Percentiles rank a stretch among this genome's conserved stretches.
Evolutionary conservation across 2,888 invertebrate genomes (phyloP).

Genomic region (Drosophila trichaetosa): DNA sequence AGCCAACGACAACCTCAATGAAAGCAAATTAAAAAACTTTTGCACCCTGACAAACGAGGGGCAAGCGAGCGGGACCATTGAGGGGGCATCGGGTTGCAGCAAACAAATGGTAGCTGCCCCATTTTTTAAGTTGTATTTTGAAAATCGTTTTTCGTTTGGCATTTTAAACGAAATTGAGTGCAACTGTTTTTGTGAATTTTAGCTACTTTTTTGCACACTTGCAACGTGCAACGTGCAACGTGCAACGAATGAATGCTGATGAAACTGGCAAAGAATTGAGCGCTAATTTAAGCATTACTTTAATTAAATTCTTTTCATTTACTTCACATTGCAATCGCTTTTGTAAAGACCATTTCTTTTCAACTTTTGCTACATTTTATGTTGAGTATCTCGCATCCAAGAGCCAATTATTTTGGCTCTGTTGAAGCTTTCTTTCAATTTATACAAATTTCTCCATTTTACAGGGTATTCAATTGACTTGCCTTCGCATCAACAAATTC

Average conservation of each 20-base stretch:
- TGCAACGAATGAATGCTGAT: constrained; percentile 3
- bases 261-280: background rate
- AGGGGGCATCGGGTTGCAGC: background rate
- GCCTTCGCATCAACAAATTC: background rate
- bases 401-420: background rate
- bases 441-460: no score
- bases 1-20: constrained; percentile 70
- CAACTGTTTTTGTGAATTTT: constrained; percentile 38
- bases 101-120: constrained; percentile 11
- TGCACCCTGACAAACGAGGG: constrained; percentile 39
- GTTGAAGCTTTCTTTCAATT: background rate
- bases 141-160: constrained; percentile 45
- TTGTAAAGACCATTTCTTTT: background rate
- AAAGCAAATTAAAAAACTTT: constrained; percentile 80
- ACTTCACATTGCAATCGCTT: background rate
- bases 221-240: background rate
- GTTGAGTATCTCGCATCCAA: background rate
- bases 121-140: constrained; percentile 25
- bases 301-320: constrained; percentile 16
- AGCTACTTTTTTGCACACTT: constrained; percentile 20
- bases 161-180: constrained; percentile 55
- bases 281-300: constrained; percentile 1
- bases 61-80: background rate
- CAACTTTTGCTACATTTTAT: background rate
- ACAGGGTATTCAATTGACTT: background rate